Percentiles rank a stretch among this genome's conserved stretches.
Conservation (phyloP, 2,888 invertebrate genomes). For the Ornithoptera alexandrae region DNA sequence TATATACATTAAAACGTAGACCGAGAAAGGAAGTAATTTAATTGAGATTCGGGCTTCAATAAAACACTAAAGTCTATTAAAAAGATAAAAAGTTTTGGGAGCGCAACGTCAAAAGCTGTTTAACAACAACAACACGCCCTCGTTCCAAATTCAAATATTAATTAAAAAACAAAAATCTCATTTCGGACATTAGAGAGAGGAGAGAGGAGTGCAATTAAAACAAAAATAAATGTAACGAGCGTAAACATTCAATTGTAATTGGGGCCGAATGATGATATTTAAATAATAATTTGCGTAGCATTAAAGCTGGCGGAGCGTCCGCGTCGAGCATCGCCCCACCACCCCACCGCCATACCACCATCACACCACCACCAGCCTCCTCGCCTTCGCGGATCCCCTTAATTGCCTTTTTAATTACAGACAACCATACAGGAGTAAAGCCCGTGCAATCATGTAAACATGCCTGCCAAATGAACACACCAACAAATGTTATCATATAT, state of each 20-base stretch:
- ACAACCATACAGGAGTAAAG: neutral
- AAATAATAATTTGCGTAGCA: slow-evolving; percentile 32
- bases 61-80: slow-evolving; percentile 5
- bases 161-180: slow-evolving; percentile 53
- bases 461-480: slow-evolving; percentile 17
- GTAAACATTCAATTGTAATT: slow-evolving; percentile 51
- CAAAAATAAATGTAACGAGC: slow-evolving; percentile 56
- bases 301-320: slow-evolving; percentile 26
- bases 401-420: slow-evolving; percentile 32
- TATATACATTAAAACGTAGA: neutral
- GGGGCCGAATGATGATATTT: slow-evolving; percentile 41
- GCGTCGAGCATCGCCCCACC: slow-evolving; percentile 8
- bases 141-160: slow-evolving; percentile 49
- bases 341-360: slow-evolving; percentile 1
- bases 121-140: slow-evolving; percentile 43
- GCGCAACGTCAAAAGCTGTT: slow-evolving; percentile 8
- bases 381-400: slow-evolving; percentile 26
- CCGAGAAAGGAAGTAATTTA: neutral
- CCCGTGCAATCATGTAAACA: neutral
- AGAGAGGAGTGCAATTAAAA: slow-evolving; percentile 54
- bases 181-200: slow-evolving; percentile 40
- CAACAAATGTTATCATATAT: slow-evolving; percentile 14
- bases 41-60: neutral
- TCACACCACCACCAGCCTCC: slow-evolving; percentile 8
- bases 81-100: neutral